A percentile compares a stretch with the other conserved stretches of the same genome.
These are phyloP conservation scores for Melanotaenia boesemani DNA, from an alignment of 2,797 vertebrate genomes.

Conservation along the genomic window DNA sequence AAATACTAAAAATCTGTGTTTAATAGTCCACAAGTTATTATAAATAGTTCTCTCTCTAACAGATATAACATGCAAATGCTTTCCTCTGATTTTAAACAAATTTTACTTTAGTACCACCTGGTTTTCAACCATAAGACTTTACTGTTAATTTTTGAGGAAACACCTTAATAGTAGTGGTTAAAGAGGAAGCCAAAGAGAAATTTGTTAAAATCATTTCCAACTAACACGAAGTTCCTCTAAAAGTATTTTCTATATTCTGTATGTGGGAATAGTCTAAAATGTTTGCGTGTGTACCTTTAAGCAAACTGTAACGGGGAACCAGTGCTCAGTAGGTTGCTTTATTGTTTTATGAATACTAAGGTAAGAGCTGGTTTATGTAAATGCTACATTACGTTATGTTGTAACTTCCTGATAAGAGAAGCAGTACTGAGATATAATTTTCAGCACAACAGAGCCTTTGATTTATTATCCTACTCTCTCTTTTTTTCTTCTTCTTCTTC, in stretches of 20 bases:
- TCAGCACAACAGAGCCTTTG: constrained; percentile 1
- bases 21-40: too few relatives aligned
- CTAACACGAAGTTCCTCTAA: constrained; percentile 18
- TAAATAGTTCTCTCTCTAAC: too few relatives aligned
- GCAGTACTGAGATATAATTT: neutral
- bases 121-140: too few relatives aligned
- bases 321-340: neutral
- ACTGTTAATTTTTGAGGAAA: constrained; percentile 2
- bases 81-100: too few relatives aligned
- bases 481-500: too few relatives aligned
- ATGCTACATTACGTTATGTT: neutral
- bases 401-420: constrained; percentile 1
- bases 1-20: too few relatives aligned
- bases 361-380: neutral
- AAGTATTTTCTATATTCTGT: neutral
- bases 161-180: neutral
- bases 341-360: neutral
- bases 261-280: neutral
- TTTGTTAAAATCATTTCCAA: constrained; percentile 26
- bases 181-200: constrained; percentile 31
- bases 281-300: neutral
- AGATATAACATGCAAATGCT: too few relatives aligned
- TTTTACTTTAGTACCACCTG: too few relatives aligned
- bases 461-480: constrained; percentile 23
- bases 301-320: neutral